These are phyloP conservation scores for Drosophila arawakana DNA, from an alignment of 1,140 invertebrate genomes.

Conservation along the genomic window DNA sequence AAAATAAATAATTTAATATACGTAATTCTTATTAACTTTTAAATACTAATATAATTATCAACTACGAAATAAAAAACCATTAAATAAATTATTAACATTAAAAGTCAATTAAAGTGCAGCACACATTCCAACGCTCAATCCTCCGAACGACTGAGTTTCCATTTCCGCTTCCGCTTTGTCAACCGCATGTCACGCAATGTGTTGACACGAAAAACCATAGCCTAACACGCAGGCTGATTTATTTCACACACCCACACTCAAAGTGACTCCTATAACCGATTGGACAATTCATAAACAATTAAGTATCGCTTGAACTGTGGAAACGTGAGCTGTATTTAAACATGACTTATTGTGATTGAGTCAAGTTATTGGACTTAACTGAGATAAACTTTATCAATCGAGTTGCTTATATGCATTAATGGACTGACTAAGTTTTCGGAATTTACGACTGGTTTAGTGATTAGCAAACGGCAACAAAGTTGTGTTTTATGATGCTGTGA, in stretches of 20 bases:
- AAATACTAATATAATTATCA: background rate
- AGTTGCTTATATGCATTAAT: conserved; percentile 44
- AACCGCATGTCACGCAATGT: conserved; percentile 35
- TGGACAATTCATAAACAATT: conserved; percentile 74
- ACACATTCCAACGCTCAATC: background rate
- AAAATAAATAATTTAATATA: background rate
- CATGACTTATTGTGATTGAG: conserved; percentile 72
- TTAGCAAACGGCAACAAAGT: conserved; percentile 36
- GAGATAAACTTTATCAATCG: conserved; percentile 33
- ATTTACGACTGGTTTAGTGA: conserved; percentile 10
- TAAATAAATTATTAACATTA: background rate
- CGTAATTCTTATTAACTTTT: too few relatives aligned
- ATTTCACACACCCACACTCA: conserved; percentile 42
- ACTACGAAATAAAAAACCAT: background rate
- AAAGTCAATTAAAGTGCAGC: background rate
- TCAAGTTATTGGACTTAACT: conserved; percentile 51
- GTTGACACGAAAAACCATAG: conserved; percentile 38
- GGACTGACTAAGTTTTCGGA: conserved; percentile 42
- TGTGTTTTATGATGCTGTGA: conserved; percentile 18
- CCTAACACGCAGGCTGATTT: conserved; percentile 62
- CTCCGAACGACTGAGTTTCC: background rate
- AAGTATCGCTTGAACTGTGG: conserved; percentile 57
- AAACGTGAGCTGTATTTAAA: conserved; percentile 35
- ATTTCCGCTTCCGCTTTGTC: conserved; percentile 42
- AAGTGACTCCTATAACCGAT: background rate